phyloP scores from a whole-genome alignment of 2,113 vertebrate genomes.

The Heterotis niloticus region DNA sequence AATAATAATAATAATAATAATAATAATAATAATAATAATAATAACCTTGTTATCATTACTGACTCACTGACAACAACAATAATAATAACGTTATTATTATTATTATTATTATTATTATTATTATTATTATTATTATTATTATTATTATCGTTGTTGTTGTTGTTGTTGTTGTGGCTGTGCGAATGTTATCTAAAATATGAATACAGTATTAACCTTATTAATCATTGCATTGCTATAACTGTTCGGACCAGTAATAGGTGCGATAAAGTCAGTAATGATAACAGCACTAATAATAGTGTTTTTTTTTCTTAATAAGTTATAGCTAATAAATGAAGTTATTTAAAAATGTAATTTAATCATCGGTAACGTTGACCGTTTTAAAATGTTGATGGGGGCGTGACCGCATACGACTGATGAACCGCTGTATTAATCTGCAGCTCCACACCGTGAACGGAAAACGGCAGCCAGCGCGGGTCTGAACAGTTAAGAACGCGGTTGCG shows the following conservation, averaged over 20 bases:
- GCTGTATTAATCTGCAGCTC: constrained; percentile 43
- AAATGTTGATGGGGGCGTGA: constrained; percentile 46
- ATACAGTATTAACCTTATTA: too few relatives aligned
- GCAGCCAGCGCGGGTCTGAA: constrained; percentile 33
- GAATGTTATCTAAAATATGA: too few relatives aligned
- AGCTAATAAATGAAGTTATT: constrained; percentile 33
- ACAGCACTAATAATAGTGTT: too few relatives aligned
- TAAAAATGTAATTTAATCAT: constrained; percentile 49
- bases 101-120: too few relatives aligned
- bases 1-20: background rate
- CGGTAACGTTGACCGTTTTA: constrained; percentile 50
- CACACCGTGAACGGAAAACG: constrained; percentile 43
- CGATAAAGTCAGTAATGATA: constrained; percentile 12
- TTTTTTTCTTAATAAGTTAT: constrained; percentile 36
- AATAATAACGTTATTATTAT: too few relatives aligned
- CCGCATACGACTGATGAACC: constrained; percentile 38
- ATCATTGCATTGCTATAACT: too few relatives aligned
- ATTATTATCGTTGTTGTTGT: constrained; percentile 12
- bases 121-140: too few relatives aligned
- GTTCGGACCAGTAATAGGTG: too few relatives aligned
- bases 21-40: too few relatives aligned
- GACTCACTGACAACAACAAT: too few relatives aligned
- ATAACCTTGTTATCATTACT: too few relatives aligned
- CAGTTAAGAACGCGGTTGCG: constrained; percentile 13
- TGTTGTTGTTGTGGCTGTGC: constrained; percentile 29